Percentiles rank a stretch among this genome's conserved stretches.
These are phyloP conservation scores for Acronicta psi DNA, from an alignment of 2,888 invertebrate species.

Conservation along the genomic window DNA sequence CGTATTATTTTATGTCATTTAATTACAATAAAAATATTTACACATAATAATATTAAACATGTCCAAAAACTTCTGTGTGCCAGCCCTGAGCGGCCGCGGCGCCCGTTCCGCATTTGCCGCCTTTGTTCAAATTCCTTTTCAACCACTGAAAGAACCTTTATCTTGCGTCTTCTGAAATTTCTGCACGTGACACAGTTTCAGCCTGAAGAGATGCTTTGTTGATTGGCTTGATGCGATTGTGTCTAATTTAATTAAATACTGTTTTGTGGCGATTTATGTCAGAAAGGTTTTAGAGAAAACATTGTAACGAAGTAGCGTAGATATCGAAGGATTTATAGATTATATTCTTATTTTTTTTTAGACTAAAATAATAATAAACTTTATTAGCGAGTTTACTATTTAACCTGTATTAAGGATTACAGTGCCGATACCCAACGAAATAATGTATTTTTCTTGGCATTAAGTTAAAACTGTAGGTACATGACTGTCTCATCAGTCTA, in stretches of 20 bases:
- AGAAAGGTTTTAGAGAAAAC: neutral
- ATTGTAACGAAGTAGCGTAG: too few species aligned
- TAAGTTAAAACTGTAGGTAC: too few species aligned
- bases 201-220: slow-evolving; percentile 40
- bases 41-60: slow-evolving; percentile 5
- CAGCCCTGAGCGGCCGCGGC: slow-evolving; percentile 42
- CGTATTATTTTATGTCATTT: too few species aligned
- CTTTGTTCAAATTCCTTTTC: slow-evolving; percentile 68
- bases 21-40: too few species aligned
- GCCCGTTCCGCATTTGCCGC: slow-evolving; percentile 46
- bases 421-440: too few species aligned
- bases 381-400: too few species aligned
- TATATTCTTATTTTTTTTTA: too few species aligned
- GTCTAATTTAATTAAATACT: slow-evolving; percentile 42
- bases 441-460: too few species aligned
- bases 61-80: slow-evolving; percentile 23
- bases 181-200: slow-evolving; percentile 58
- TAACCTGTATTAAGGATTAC: too few species aligned
- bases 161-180: slow-evolving; percentile 58
- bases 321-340: too few species aligned
- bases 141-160: slow-evolving; percentile 66
- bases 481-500: too few species aligned
- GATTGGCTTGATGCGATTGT: slow-evolving; percentile 37
- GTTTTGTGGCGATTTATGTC: slow-evolving; percentile 11
- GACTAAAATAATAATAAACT: too few species aligned